Evolutionary conservation across 2,888 invertebrate genomes (phyloP), one percentile per base, ranked within the genome.

Genomic region (Acronicta aceris): DNA sequence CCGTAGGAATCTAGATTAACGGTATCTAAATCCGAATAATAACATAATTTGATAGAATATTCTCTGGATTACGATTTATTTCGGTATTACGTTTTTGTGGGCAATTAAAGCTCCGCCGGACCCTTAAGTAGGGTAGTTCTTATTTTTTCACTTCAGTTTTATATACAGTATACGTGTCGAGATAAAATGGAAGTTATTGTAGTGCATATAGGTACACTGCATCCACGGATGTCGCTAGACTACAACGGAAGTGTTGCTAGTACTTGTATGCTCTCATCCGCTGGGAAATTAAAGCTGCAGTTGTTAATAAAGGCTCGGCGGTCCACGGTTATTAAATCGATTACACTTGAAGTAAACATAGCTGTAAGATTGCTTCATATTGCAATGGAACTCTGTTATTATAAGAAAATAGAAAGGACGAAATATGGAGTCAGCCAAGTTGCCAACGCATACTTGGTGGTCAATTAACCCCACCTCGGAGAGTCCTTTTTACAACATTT

Each of bases 261-360:
- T 51, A 46, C 59, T 49, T 53, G 58, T 40, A 47, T 48, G 65
- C 49, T 57, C 27, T 33, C 30, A 15, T 9, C 71, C 61, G 43
- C 15, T 54, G 69, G 76, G 77, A 77, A 76, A 71, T 77, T 70
- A 76, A 58, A 42, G 21, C 57, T 61, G 52, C 60, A 60, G 42
- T 38, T 41, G 58, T 65, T 67, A 58, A 46, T 56, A 50, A 54
- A 59, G 38, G 54, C 61, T 59, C 59, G 0, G n/a, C 30, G 25
- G 52, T 30, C 21, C 17, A 47, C 33, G 47, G 53, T 65, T 53
- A 65, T 59, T 67, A 59, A 68, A 74, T 56, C 41, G 46, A 53
- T 56, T 54, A 43, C 41, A 43, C 40, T 36, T 55, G 25, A 53
- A 45, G 43, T 38, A 21, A 53, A 47, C 8, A 7, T 59, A 36